These are phyloP conservation scores for Asbolus verrucosus DNA, from an alignment of 1,140 invertebrate genomes.

Conservation along the genomic window DNA sequence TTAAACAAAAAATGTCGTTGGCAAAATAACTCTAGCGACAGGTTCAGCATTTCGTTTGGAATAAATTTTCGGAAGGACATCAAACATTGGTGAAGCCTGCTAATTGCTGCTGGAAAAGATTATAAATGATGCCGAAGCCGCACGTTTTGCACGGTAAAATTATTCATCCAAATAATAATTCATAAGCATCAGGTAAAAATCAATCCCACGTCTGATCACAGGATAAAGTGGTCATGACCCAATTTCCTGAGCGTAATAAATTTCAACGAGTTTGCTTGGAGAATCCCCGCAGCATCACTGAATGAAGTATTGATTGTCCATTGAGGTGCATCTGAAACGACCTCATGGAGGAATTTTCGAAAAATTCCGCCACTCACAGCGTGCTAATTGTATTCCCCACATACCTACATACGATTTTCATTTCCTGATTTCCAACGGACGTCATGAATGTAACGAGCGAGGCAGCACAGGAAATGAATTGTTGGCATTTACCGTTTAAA, in stretches of 20 bases:
- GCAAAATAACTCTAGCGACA: too few species aligned
- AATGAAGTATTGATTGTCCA: slow-evolving; percentile 17
- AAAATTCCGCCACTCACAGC: too few species aligned
- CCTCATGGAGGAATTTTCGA: too few species aligned
- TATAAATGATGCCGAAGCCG: too few species aligned
- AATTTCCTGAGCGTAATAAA: slow-evolving; percentile 33
- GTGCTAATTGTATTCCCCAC: too few species aligned
- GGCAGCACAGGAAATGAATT: not conserved
- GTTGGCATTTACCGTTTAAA: slow-evolving; percentile 10
- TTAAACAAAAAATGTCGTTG: too few species aligned
- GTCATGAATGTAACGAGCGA: too few species aligned
- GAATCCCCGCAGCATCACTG: slow-evolving; percentile 27
- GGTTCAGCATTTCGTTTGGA: too few species aligned
- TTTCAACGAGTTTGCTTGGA: slow-evolving; percentile 30
- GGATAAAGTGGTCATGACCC: slow-evolving; percentile 34
- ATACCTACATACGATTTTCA: not conserved
- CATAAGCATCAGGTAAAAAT: slow-evolving; percentile 31
- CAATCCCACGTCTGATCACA: slow-evolving; percentile 29
- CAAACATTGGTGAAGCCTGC: too few species aligned
- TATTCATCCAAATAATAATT: slow-evolving; percentile 8
- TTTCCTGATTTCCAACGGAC: slow-evolving; percentile 12
- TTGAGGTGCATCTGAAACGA: too few species aligned
- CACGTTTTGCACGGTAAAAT: slow-evolving; percentile 4
- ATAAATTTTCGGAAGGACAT: too few species aligned
- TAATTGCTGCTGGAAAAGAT: too few species aligned